Evolutionary conservation across 2,113 vertebrate species (phyloP).

Genomic region (Oncorhynchus clarkii): DNA sequence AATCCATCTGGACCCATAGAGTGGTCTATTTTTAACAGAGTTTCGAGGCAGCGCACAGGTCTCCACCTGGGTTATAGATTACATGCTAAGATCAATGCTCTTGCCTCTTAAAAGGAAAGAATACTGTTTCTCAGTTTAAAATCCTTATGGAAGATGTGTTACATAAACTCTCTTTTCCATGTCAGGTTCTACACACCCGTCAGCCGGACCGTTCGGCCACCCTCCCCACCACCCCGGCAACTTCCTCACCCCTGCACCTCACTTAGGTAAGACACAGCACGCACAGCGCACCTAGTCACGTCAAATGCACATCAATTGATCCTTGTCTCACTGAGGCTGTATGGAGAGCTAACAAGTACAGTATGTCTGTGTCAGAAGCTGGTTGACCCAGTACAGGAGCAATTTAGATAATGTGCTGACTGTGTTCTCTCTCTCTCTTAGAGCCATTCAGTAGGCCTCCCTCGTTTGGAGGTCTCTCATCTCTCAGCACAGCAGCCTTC

Average conservation of each 20-base stretch:
- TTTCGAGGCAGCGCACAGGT: background rate
- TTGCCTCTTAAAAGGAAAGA: background rate
- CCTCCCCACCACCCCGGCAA: conserved; percentile 89
- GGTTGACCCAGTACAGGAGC: no score
- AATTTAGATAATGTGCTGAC: no score
- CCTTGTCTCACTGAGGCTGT: no score
- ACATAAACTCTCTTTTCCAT: conserved; percentile 5
- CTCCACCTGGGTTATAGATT: background rate
- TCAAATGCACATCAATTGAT: no score
- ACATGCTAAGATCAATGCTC: background rate
- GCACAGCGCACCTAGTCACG: background rate
- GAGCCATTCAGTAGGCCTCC: conserved; percentile 89
- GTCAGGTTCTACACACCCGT: conserved; percentile 88
- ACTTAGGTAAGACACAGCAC: conserved; percentile 79
- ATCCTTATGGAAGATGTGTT: background rate
- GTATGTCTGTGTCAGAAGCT: no score
- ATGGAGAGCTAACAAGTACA: no score
- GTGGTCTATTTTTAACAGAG: background rate
- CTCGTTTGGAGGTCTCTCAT: conserved; percentile 87
- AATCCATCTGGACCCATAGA: background rate
- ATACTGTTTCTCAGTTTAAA: background rate
- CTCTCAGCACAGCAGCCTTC: conserved; percentile 92
- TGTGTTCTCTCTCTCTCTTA: conserved; percentile 50
- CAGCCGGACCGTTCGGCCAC: conserved; percentile 85
- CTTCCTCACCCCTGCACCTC: conserved; percentile 88